Evolutionary conservation across 2,113 vertebrate genomes (phyloP).

Genomic region (Pterophyllum scalare): DNA sequence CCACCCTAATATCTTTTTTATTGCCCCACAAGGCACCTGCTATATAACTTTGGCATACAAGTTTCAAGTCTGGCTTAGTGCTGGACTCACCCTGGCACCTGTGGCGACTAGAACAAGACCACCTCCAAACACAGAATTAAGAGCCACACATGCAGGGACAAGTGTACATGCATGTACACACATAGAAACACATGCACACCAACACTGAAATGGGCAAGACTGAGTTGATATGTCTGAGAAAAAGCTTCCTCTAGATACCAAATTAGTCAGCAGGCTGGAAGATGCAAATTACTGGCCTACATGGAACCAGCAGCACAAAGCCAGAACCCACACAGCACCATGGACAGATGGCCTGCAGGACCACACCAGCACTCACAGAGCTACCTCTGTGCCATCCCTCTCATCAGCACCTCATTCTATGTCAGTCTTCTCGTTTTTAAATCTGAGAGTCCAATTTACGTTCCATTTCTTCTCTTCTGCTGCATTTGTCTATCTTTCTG

Average conservation of each 20-base stretch:
- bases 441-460: background rate
- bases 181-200: slow-evolving; percentile 16
- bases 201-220: slow-evolving; percentile 24
- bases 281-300: slow-evolving; percentile 76
- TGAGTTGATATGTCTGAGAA: slow-evolving; percentile 51
- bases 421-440: slow-evolving; percentile 11
- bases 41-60: slow-evolving; percentile 16
- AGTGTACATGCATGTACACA: background rate
- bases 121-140: slow-evolving; percentile 46
- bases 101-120: slow-evolving; percentile 31
- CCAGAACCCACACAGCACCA: slow-evolving; percentile 68
- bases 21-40: slow-evolving; percentile 28
- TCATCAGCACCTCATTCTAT: slow-evolving; percentile 22
- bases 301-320: slow-evolving; percentile 65
- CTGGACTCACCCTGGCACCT: slow-evolving; percentile 47
- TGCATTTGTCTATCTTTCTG: slow-evolving; percentile 13
- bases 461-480: background rate
- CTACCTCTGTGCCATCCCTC: slow-evolving; percentile 47
- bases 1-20: slow-evolving; percentile 36
- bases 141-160: slow-evolving; percentile 9
- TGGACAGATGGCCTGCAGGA: slow-evolving; percentile 75
- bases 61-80: slow-evolving; percentile 20
- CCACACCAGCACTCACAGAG: slow-evolving; percentile 59
- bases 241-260: slow-evolving; percentile 68
- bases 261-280: slow-evolving; percentile 75